Evolutionary conservation across 2,888 invertebrate species (phyloP), one percentile per base, ranked within the genome.

Genomic region (Dasypogon diadema): DNA sequence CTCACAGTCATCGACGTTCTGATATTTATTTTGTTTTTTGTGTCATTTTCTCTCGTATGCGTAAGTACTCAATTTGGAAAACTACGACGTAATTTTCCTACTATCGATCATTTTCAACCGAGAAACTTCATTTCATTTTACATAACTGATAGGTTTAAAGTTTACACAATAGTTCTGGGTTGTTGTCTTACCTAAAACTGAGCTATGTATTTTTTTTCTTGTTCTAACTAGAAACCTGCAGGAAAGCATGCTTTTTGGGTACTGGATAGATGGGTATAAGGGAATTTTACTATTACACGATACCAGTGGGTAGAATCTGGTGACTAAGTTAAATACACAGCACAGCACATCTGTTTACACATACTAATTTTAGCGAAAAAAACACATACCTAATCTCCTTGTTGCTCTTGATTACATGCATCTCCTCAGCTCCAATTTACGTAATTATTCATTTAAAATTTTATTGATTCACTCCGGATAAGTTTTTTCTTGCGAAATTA

Each of bases 361-460:
- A 65, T 14, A 65, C 14, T 12, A 48, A 48, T 24, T 65, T 24
- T 8, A 46, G 14, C 12, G 5, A 21, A 51, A 21, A 51, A 2
- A 51, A 21, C 65, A 65, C 65, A 22, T 65, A 65, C 65, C 65
- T 65, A 42, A 46, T 42, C 48, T 24, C 22, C 14, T 12, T 21
- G 65, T 65, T 65, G 24, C 65, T 46, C 48, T 24, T 65, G 48
- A 65, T 65, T 46, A 65, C 42, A 10, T 46, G 14, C 24, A 22
- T 46, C 37, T 60, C 34, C 26, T 60, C 26, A 46, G 26, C 21
- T 65, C 63, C 24, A 42, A 48, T 65, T 65, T 65, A 65, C 46
- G 48, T 65, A 65, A 65, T 65, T 65, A 65, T 65, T 48, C 65
- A 65, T 65, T 65, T 60, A 60, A 60, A 16, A 37, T 60, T 65